Evolutionary conservation across 2,113 vertebrate genomes (phyloP).

Genomic region (Myrmophylax atrothorax): DNA sequence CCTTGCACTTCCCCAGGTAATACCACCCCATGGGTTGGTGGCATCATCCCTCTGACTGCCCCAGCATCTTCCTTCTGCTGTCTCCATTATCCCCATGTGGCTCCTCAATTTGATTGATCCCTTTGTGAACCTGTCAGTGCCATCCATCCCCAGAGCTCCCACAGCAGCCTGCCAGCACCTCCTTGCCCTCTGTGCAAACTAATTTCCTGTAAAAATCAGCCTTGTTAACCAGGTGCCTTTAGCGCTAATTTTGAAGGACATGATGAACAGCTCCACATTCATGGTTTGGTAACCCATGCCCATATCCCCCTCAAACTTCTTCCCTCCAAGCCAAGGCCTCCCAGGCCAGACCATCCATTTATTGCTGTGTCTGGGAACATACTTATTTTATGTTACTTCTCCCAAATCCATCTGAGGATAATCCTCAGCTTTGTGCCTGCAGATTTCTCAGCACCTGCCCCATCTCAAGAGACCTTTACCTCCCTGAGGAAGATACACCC

Average conservation of each 20-base stretch:
- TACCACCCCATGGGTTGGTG: neutral
- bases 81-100: accelerated
- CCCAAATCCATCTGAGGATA: neutral
- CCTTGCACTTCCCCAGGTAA: accelerated
- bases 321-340: neutral
- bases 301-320: neutral
- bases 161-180: neutral
- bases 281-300: neutral
- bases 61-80: neutral
- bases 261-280: neutral
- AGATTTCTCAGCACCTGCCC: neutral
- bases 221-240: accelerated
- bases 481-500: neutral
- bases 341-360: neutral
- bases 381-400: neutral
- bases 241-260: neutral
- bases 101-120: neutral
- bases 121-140: neutral
- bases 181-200: neutral
- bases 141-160: neutral
- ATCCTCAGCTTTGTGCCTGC: neutral
- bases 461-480: neutral
- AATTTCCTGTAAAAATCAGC: neutral
- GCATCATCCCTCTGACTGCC: accelerated
- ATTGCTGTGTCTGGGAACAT: neutral